phyloP scores from a whole-genome alignment of 2,888 invertebrate genomes.

The Neoaliturus tenellus region DNA sequence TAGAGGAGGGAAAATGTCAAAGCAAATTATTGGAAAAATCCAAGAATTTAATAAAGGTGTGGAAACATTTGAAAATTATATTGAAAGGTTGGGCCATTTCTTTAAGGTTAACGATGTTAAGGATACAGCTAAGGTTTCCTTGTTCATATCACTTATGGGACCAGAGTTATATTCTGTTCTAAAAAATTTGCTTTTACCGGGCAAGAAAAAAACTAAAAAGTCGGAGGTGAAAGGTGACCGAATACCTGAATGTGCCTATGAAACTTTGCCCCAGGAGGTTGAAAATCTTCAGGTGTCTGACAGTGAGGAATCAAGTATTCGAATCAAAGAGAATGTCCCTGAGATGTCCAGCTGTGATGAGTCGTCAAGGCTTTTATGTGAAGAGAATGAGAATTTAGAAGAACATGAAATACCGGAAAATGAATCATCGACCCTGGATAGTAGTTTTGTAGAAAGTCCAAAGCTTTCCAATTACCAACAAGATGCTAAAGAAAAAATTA shows the following conservation, averaged over 20 bases:
- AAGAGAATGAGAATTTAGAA: slow-evolving; percentile 41
- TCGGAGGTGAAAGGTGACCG: slow-evolving; percentile 22
- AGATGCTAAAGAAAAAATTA: neutral
- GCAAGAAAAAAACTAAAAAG: slow-evolving; percentile 45
- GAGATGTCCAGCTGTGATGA: too few relatives aligned
- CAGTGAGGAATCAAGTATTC: slow-evolving; percentile 23
- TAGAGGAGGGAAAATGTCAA: too few relatives aligned
- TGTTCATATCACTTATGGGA: too few relatives aligned
- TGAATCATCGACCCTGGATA: neutral
- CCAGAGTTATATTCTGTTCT: too few relatives aligned
- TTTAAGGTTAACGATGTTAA: too few relatives aligned
- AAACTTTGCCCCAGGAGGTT: slow-evolving; percentile 26
- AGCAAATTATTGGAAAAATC: too few relatives aligned
- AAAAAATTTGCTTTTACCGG: too few relatives aligned
- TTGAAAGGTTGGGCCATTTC: too few relatives aligned
- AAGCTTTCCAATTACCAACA: slow-evolving; percentile 9
- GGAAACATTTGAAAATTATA: too few relatives aligned
- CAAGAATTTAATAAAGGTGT: too few relatives aligned
- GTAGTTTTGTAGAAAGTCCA: neutral
- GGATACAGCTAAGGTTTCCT: too few relatives aligned
- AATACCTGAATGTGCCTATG: slow-evolving; percentile 25
- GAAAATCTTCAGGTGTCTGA: slow-evolving; percentile 31
- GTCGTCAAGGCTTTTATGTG: slow-evolving; percentile 21
- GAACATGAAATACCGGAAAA: too few relatives aligned
- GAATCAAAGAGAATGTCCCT: neutral